Percentiles rank a stretch among this genome's conserved stretches.
Conservation (phyloP, 1,140 invertebrate species). For the Drosophila baimaii region DNA sequence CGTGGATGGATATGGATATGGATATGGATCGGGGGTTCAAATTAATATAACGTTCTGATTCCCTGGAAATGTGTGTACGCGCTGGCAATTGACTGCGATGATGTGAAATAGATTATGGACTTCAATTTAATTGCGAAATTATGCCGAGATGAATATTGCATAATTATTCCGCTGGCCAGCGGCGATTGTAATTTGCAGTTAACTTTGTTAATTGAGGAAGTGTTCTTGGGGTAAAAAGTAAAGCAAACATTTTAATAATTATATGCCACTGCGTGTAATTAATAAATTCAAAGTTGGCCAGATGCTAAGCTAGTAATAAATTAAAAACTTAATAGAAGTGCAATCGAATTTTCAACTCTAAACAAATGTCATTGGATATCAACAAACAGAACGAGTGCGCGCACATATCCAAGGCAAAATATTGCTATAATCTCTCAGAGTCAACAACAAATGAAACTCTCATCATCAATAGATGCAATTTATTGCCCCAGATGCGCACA, state of each 20-base stretch:
- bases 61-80: conserved; percentile 54
- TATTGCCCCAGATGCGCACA: conserved; percentile 19
- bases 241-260: neutral
- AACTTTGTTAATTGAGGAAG: conserved; percentile 43
- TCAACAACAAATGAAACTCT: conserved; percentile 36
- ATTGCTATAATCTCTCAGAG: conserved; percentile 12
- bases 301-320: conserved; percentile 5
- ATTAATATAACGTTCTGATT: conserved; percentile 79
- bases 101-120: conserved; percentile 50
- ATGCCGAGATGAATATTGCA: conserved; percentile 42
- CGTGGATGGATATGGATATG: conserved; percentile 27
- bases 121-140: conserved; percentile 52
- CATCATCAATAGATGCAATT: conserved; percentile 36
- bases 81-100: conserved; percentile 42
- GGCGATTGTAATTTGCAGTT: conserved; percentile 40
- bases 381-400: conserved; percentile 13
- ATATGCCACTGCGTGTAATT: neutral
- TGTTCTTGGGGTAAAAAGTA: conserved; percentile 10
- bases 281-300: conserved; percentile 7
- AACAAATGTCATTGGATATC: conserved; percentile 41
- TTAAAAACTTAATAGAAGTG: conserved; percentile 17
- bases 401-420: conserved; percentile 14
- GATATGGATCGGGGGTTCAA: conserved; percentile 54
- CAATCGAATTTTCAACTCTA: conserved; percentile 23
- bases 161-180: conserved; percentile 26